Conservation (phyloP, 2,888 invertebrate species). For the Pomacea canaliculata region DNA sequence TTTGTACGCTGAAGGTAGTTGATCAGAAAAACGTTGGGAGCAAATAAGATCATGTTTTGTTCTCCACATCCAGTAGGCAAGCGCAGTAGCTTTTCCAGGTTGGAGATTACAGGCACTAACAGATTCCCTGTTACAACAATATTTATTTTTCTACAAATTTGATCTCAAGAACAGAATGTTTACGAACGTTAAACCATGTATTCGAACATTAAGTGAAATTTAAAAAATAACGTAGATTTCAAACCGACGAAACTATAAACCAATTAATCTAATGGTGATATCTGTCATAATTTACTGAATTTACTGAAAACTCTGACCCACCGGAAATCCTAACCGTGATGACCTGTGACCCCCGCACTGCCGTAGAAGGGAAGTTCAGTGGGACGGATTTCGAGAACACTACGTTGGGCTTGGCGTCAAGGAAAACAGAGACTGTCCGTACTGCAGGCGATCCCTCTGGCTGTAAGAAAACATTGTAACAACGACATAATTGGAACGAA, state of each 20-base stretch:
- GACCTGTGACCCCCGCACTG: constrained; percentile 80
- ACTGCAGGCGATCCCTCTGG: constrained; percentile 24
- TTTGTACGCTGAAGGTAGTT: constrained; percentile 84
- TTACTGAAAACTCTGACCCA: constrained; percentile 35
- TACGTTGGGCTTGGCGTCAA: constrained; percentile 18
- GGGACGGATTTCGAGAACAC: constrained; percentile 74
- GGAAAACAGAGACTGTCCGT: constrained; percentile 1
- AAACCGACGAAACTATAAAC: no score
- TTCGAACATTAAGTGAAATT: no score
- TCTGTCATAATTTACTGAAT: no score
- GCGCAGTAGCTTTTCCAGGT: constrained; percentile 80
- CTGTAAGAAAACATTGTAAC: constrained; percentile 1
- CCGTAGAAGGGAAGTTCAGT: constrained; percentile 81
- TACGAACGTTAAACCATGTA: no score
- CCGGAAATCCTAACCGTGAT: constrained; percentile 80
- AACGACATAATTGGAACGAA: no score
- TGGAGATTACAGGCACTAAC: constrained; percentile 82
- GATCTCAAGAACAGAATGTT: no score
- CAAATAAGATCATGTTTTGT: constrained; percentile 90
- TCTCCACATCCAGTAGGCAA: constrained; percentile 91
- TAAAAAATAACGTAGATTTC: no score
- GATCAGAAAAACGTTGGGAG: constrained; percentile 86
- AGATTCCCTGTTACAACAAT: constrained; percentile 75
- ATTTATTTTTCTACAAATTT: no score
- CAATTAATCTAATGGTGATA: no score